phyloP scores from a whole-genome alignment of 2,113 vertebrate genomes.

The Hystrix cristata region DNA sequence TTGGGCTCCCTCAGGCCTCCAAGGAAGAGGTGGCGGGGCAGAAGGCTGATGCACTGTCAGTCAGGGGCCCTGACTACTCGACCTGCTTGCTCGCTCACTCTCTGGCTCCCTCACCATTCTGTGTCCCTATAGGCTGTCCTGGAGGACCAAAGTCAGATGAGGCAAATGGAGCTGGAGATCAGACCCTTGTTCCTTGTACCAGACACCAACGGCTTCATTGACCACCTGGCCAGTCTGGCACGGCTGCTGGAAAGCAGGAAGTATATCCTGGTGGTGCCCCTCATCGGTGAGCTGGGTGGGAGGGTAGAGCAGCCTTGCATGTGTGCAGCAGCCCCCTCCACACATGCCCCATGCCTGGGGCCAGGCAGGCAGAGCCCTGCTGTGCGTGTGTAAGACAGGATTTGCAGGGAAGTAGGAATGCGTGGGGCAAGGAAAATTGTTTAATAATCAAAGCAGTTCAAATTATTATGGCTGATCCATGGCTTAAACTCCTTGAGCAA shows the following conservation, averaged over 20 bases:
- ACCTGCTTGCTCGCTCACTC: conserved; percentile 44
- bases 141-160: conserved; percentile 92
- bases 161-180: conserved; percentile 97
- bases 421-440: conserved; percentile 85
- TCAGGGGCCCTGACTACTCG: conserved; percentile 35
- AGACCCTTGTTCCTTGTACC: conserved; percentile 96
- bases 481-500: conserved; percentile 89
- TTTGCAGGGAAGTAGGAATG: conserved; percentile 86
- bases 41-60: conserved; percentile 61
- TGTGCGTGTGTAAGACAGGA: conserved; percentile 82
- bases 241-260: conserved; percentile 93
- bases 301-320: conserved; percentile 17
- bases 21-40: conserved; percentile 23
- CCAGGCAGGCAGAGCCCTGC: conserved; percentile 65
- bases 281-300: conserved; percentile 93
- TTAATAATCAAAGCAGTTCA: conserved; percentile 88
- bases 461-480: conserved; percentile 89
- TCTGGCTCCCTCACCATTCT: conserved; percentile 64
- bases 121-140: conserved; percentile 93
- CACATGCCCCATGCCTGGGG: not conserved
- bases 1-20: not conserved
- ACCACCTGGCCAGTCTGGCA: conserved; percentile 94
- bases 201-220: conserved; percentile 99
- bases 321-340: not conserved
- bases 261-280: conserved; percentile 97